Conservation (phyloP, 92 coral and sea anemone genomes). For the Ricordea florida region DNA sequence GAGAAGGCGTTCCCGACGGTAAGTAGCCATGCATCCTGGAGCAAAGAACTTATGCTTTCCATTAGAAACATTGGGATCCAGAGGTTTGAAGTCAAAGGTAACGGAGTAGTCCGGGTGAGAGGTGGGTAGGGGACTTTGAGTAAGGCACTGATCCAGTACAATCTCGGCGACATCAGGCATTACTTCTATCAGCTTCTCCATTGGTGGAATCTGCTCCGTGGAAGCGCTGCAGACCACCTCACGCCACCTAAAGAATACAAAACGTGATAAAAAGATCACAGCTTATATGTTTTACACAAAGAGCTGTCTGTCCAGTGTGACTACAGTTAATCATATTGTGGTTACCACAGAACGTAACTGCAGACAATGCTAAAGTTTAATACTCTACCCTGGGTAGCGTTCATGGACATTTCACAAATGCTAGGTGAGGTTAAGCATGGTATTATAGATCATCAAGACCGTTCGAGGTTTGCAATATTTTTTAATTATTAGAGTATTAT, state of each 20-base stretch:
- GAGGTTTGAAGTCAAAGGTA: conserved; percentile 65
- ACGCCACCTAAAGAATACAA: conserved; percentile 62
- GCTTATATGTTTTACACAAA: no score
- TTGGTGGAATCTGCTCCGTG: conserved; percentile 42
- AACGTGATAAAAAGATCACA: no score
- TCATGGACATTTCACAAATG: no score
- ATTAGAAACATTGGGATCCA: conserved; percentile 51
- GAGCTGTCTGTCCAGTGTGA: no score
- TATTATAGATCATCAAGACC: no score
- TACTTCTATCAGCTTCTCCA: conserved; percentile 62
- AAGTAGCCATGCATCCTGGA: conserved; percentile 61
- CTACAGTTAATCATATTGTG: no score
- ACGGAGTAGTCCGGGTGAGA: conserved; percentile 69
- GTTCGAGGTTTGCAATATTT: no score
- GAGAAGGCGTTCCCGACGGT: conserved; percentile 72
- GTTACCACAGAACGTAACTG: no score
- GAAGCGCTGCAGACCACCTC: conserved; percentile 37
- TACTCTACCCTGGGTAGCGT: no score
- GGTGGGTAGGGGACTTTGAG: conserved; percentile 36
- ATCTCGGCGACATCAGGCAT: conserved; percentile 75
- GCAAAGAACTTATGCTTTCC: conserved; percentile 37
- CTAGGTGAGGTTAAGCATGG: no score
- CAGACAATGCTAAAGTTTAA: no score
- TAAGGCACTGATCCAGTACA: conserved; percentile 79
- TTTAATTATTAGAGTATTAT: no score